Evolutionary conservation across 1,140 invertebrate species (phyloP).

Genomic region (Portunus trituberculatus): DNA sequence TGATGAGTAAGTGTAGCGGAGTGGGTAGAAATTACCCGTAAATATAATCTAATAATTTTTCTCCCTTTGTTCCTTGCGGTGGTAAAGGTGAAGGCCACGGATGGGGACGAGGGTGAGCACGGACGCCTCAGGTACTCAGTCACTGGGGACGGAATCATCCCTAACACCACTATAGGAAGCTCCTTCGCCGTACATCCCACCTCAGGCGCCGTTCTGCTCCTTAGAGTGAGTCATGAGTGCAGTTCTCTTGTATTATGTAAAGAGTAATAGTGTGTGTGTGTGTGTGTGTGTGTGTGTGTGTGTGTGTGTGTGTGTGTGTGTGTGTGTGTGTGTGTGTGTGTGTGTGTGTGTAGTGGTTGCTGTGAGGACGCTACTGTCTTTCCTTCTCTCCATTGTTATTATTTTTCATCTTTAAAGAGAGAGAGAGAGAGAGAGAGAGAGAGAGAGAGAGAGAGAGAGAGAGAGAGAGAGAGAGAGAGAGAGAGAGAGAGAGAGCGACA

Average conservation of each 20-base stretch:
- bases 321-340: conserved; percentile 30
- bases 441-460: too few relatives aligned
- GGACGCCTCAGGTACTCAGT: not conserved
- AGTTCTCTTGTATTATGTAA: not conserved
- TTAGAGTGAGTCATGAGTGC: not conserved
- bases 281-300: conserved; percentile 34
- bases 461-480: too few relatives aligned
- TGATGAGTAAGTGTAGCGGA: too few relatives aligned
- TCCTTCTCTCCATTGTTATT: not conserved
- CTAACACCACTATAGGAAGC: conserved; percentile 31
- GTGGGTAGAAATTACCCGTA: too few relatives aligned
- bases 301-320: conserved; percentile 28
- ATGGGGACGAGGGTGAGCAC: conserved; percentile 27
- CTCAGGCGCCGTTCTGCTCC: not conserved
- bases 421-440: too few relatives aligned
- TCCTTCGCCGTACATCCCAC: conserved; percentile 19
- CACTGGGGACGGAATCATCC: conserved; percentile 15
- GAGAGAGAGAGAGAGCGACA: too few relatives aligned
- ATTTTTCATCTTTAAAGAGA: not conserved
- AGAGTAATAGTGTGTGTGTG: not conserved
- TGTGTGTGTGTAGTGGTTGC: not conserved
- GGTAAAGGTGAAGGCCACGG: not conserved
- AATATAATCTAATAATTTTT: too few relatives aligned
- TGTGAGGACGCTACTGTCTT: not conserved
- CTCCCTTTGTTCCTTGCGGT: not conserved